Evolutionary conservation across 2,113 vertebrate species (phyloP).

Genomic region (Ifrita kowaldi): DNA sequence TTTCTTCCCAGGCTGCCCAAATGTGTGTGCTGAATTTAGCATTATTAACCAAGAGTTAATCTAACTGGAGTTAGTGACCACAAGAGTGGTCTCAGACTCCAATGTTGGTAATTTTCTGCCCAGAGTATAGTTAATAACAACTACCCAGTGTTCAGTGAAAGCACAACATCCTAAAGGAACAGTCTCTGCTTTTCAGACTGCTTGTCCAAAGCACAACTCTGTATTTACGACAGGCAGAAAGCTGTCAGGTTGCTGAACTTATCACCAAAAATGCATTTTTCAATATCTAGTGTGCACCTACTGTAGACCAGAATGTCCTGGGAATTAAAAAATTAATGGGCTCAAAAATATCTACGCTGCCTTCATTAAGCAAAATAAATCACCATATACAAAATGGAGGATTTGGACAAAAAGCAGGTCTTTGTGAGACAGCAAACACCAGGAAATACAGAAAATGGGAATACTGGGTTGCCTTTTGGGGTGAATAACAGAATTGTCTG

Average conservation of each 20-base stretch:
- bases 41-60: not conserved
- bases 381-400: not conserved
- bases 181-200: not conserved
- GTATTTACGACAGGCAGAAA: not conserved
- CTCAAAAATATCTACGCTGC: not conserved
- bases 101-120: not conserved
- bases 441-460: not conserved
- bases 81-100: not conserved
- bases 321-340: slow-evolving; percentile 31
- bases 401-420: not conserved
- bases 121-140: not conserved
- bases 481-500: not conserved
- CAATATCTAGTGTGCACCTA: not conserved
- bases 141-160: not conserved
- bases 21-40: not conserved
- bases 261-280: slow-evolving; percentile 5
- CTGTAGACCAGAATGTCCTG: not conserved
- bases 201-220: not conserved
- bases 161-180: not conserved
- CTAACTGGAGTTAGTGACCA: not conserved
- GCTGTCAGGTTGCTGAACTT: not conserved
- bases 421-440: not conserved
- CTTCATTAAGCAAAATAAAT: slow-evolving; percentile 1
- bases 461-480: not conserved
- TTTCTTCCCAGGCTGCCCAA: not conserved